Evolutionary conservation across 2,113 vertebrate species (phyloP).

Genomic region (Phoxinus phoxinus): DNA sequence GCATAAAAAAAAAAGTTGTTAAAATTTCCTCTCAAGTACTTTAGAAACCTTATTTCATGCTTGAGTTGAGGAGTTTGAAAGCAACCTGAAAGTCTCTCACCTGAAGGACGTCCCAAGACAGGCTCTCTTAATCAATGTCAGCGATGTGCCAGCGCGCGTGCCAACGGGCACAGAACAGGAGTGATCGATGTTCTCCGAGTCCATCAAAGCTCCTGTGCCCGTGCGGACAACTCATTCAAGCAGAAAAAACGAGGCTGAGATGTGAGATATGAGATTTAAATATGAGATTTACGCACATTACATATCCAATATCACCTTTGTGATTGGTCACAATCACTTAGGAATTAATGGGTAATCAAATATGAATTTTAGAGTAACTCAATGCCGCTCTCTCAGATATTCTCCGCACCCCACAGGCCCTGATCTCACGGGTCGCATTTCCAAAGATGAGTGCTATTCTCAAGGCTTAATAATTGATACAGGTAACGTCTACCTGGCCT

Average conservation of each 20-base stretch:
- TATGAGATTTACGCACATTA: not conserved
- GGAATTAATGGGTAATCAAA: constrained; percentile 29
- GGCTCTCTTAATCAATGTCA: constrained; percentile 24
- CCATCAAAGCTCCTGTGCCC: constrained; percentile 14
- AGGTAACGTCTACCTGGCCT: constrained; percentile 47
- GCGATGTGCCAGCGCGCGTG: constrained; percentile 3
- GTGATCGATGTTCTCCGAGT: constrained; percentile 18
- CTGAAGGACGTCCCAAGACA: constrained; percentile 29
- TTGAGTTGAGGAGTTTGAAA: constrained; percentile 2
- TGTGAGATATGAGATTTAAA: too few relatives aligned
- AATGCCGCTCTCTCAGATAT: constrained; percentile 9
- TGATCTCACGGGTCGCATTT: constrained; percentile 10
- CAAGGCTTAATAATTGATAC: constrained; percentile 53
- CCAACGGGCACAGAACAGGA: not conserved
- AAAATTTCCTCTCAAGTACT: not conserved
- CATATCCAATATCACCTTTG: not conserved
- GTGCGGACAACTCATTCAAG: not conserved
- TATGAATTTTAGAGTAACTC: constrained; percentile 23
- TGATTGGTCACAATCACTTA: not conserved
- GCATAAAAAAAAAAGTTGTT: not conserved
- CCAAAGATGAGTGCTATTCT: constrained; percentile 22
- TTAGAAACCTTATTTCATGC: constrained; percentile 22
- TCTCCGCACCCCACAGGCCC: not conserved
- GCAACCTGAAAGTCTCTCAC: constrained; percentile 22
- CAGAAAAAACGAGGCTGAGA: not conserved